A percentile compares a stretch with the other conserved stretches of the same genome.
These are phyloP conservation scores for Lepidurus apus DNA, from an alignment of 1,140 invertebrate species.

Conservation along the genomic window DNA sequence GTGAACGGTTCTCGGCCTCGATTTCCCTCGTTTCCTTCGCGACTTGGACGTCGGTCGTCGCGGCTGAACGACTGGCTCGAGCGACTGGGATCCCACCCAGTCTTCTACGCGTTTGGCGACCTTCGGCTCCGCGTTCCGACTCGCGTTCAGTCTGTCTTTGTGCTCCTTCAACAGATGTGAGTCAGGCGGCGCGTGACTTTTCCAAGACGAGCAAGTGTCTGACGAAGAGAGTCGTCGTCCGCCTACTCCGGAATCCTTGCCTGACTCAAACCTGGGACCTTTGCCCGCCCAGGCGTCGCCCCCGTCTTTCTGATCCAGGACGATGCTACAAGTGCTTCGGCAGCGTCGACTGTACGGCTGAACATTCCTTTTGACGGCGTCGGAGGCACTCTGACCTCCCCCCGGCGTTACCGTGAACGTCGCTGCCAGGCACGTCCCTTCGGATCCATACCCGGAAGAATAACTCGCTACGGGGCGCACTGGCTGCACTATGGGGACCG, in stretches of 20 bases:
- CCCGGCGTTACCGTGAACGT: conserved; percentile 33
- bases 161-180: background rate
- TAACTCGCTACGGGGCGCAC: conserved; percentile 16
- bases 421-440: conserved; percentile 5
- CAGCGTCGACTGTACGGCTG: conserved; percentile 50
- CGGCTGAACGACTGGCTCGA: conserved; percentile 27
- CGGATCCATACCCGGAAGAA: conserved; percentile 25
- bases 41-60: background rate
- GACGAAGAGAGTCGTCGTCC: background rate
- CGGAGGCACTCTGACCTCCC: background rate
- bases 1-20: conserved; percentile 62
- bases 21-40: conserved; percentile 5
- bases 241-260: background rate
- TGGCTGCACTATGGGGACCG: background rate
- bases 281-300: background rate
- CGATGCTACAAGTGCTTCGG: conserved; percentile 63
- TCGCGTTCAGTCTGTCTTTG: background rate
- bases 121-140: background rate
- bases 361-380: conserved; percentile 36
- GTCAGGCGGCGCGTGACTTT: background rate
- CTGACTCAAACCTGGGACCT: background rate
- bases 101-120: background rate
- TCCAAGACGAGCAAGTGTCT: background rate
- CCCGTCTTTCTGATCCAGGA: conserved; percentile 37
- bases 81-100: conserved; percentile 10